Conservation (phyloP, 1,140 invertebrate genomes). For the Habropoda laboriosa region DNA sequence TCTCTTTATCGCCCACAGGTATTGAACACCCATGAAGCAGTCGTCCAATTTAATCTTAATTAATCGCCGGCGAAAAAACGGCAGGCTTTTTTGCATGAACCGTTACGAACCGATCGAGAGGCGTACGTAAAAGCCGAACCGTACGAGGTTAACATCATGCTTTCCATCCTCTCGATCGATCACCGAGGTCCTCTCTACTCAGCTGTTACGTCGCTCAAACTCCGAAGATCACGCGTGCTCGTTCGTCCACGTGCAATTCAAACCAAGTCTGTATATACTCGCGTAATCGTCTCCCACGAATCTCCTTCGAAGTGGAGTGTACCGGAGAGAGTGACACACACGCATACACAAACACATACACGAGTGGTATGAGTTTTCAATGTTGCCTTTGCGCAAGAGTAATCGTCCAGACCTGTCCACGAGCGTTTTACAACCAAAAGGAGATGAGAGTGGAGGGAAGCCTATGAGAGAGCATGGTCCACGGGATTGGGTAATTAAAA, state of each 20-base stretch:
- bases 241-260: neutral
- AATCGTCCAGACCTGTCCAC: conserved; percentile 23
- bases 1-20: neutral
- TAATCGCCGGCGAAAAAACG: neutral
- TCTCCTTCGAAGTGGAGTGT: too few relatives aligned
- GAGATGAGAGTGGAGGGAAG: neutral
- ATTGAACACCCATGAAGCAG: neutral
- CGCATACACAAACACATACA: too few relatives aligned
- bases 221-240: neutral
- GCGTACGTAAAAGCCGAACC: neutral
- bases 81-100: neutral
- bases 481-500: conserved; percentile 75
- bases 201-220: neutral
- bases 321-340: conserved; percentile 16
- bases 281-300: neutral
- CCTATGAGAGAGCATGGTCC: neutral
- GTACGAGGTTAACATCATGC: neutral
- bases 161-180: conserved; percentile 8
- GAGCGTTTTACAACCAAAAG: conserved; percentile 15
- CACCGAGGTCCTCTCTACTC: neutral
- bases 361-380: conserved; percentile 39
- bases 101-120: neutral
- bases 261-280: neutral
- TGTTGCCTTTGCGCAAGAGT: conserved; percentile 41
- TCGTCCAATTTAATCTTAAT: neutral